A percentile compares a stretch with the other conserved stretches of the same genome.
Evolutionary conservation across 2,888 invertebrate genomes (phyloP).

Genomic region (Piscicola geometra): DNA sequence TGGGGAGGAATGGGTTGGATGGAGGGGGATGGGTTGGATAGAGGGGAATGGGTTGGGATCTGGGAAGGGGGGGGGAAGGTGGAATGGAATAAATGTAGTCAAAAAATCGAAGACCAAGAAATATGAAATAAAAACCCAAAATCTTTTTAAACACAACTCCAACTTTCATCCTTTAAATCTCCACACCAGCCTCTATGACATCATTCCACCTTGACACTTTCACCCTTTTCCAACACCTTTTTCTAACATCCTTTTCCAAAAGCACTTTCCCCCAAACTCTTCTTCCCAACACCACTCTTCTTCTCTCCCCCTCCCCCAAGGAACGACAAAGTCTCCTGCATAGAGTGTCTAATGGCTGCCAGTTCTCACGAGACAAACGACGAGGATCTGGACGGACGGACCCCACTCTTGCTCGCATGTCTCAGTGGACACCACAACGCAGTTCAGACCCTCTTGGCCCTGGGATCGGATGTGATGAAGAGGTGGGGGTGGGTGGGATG

Average conservation of each 20-base stretch:
- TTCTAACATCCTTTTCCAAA: background rate
- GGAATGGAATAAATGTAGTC: background rate
- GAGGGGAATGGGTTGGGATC: no score
- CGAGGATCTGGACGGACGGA: slow-evolving; percentile 45
- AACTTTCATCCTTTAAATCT: no score
- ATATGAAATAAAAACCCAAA: background rate
- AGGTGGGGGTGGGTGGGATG: slow-evolving; percentile 38
- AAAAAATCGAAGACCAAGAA: background rate
- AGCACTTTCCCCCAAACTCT: background rate
- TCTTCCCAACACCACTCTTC: background rate
- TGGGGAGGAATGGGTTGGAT: no score
- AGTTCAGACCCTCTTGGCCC: slow-evolving; percentile 43
- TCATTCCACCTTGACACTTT: background rate
- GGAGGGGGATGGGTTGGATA: no score
- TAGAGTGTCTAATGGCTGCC: slow-evolving; percentile 43
- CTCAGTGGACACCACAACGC: slow-evolving; percentile 43
- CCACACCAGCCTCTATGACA: no score
- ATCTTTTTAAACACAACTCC: background rate
- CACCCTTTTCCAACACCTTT: background rate
- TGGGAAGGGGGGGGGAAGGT: no score
- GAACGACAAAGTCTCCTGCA: slow-evolving; percentile 43
- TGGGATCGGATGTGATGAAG: slow-evolving; percentile 44
- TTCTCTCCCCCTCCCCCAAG: no score
- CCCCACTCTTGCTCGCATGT: slow-evolving; percentile 45
- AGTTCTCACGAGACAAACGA: slow-evolving; percentile 46